Evolutionary conservation across 2,113 vertebrate genomes (phyloP), one percentile per base, ranked within the genome.

Genomic region (Setophaga petechia): DNA sequence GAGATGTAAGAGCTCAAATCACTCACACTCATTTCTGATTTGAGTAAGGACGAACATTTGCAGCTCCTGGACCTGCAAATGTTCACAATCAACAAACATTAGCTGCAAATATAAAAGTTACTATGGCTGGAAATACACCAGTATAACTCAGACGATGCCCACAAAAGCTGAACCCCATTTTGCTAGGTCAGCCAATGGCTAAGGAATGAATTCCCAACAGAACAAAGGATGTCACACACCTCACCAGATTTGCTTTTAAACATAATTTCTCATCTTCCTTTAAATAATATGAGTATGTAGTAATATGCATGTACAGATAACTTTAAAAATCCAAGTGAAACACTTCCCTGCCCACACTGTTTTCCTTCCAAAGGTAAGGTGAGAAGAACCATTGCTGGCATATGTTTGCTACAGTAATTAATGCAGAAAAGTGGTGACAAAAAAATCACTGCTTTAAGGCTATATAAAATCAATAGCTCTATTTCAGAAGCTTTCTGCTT

Each of bases 331-430:
- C 52, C 63, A 88, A 76, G 54, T 1, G 2, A 85, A 96, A 90
- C 57, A 31, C 67, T 91, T 84, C 63, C 31, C 54, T 90, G 74
- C 84, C 87, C 51, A 89, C 90, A 30, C 24, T 77, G 49, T 80
- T 96, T 91, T 93, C 44, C 55, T 94, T 86, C 58, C 61, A 91
- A 77, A 94, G 90, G 90, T 90, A 81, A 95, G 75, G 92, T 55
- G 67, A 93, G 89, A 96, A 94, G 84, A 91, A 96, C 61, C 1
- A 0, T 30, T 85, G 44, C 75, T 87, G 78, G 71, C 81, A 80
- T 95, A 84, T 73, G 78, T 62, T 91, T 89, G 84, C 84, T 78
- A 75, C 30, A 13, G 46, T 87, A 85, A 89, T 83, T 79, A 95
- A 87, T 87, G 58, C 75, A 95, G 67, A 74, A 62, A 87, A 88